phyloP scores from a whole-genome alignment of 1,140 invertebrate species.

The Rhynchophorus ferrugineus region DNA sequence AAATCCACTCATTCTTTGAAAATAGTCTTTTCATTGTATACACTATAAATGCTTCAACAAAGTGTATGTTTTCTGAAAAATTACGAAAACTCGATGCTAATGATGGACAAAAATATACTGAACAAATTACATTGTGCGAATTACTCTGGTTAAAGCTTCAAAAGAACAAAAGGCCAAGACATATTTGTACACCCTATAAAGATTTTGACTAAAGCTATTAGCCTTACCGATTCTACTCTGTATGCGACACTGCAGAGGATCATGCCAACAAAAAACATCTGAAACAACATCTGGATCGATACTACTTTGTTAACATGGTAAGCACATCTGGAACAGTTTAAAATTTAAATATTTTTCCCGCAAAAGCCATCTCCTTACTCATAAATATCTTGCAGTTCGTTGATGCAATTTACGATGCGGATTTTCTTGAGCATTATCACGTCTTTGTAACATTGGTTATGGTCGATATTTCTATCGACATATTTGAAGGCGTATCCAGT shows the following conservation, averaged over 20 bases:
- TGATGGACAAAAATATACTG: too few species aligned
- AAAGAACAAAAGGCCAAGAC: too few species aligned
- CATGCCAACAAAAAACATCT: background rate
- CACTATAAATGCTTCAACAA: too few species aligned
- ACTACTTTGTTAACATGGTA: background rate
- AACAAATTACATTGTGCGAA: too few species aligned
- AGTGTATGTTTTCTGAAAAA: too few species aligned
- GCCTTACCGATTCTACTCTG: background rate
- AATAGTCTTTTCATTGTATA: too few species aligned
- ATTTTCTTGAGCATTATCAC: conserved; percentile 6
- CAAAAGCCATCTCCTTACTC: conserved; percentile 5
- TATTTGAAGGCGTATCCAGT: conserved; percentile 11
- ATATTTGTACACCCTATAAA: too few species aligned
- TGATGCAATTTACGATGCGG: conserved; percentile 18
- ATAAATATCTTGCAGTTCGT: conserved; percentile 19
- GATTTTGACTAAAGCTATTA: too few species aligned
- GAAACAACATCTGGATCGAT: background rate
- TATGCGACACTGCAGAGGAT: background rate
- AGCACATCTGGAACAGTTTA: background rate
- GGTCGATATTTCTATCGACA: conserved; percentile 13
- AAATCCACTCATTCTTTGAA: too few species aligned
- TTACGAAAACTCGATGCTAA: too few species aligned
- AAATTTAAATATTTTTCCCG: background rate
- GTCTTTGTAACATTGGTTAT: background rate
- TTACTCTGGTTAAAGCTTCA: too few species aligned